These are phyloP conservation scores for Chalcis sispes DNA, from an alignment of 2,888 invertebrate species.

Conservation along the genomic window DNA sequence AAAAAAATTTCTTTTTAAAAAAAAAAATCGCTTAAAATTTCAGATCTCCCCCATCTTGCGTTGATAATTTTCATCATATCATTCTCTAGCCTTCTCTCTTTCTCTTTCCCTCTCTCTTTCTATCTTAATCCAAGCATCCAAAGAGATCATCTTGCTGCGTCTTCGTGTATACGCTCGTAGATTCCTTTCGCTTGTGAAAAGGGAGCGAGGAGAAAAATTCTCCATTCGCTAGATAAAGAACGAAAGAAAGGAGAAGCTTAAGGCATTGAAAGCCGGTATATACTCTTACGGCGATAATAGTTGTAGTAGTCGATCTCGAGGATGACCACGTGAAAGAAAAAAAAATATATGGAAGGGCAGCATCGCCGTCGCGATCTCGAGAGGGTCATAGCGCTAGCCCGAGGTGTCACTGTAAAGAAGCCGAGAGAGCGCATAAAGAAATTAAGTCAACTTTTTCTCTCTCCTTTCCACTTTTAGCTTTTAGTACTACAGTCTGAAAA, in stretches of 20 bases:
- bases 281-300: slow-evolving; percentile 5
- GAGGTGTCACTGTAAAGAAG: slow-evolving; percentile 43
- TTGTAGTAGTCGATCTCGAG: slow-evolving; percentile 29
- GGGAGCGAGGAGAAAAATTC: slow-evolving; percentile 4
- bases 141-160: too few species aligned
- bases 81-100: slow-evolving; percentile 3
- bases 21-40: too few species aligned
- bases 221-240: slow-evolving; percentile 13
- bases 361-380: slow-evolving; percentile 39
- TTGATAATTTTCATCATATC: too few species aligned
- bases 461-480: slow-evolving; percentile 37
- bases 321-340: too few species aligned
- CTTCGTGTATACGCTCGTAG: too few species aligned
- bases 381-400: slow-evolving; percentile 44
- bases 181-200: too few species aligned
- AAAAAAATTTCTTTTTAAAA: too few species aligned
- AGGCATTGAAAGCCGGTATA: neutral
- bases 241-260: slow-evolving; percentile 19
- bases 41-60: too few species aligned
- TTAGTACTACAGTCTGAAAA: too few species aligned
- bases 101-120: neutral
- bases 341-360: neutral
- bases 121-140: neutral
- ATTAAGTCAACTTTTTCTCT: slow-evolving; percentile 19
- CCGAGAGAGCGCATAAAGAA: slow-evolving; percentile 48